Percentiles rank a stretch among this genome's conserved stretches.
Evolutionary conservation across 30 jellyfish, hydroid and myxozoan species (phyloP).

Genomic region (Aurelia sp.): DNA sequence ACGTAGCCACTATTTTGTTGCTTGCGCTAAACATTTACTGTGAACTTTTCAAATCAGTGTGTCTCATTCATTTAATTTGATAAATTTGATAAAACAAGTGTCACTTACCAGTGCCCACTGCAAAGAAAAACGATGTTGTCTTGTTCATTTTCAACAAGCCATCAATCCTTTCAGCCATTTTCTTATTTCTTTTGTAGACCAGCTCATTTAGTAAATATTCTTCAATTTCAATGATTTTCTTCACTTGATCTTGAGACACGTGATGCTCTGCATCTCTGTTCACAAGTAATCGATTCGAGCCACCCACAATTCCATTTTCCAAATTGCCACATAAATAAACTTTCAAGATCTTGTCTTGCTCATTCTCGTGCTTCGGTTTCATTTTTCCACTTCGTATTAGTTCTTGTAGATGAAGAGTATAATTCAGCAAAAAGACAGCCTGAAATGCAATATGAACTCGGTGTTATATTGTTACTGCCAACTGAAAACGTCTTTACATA

Average conservation of each 20-base stretch:
- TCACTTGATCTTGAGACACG: constrained; percentile 55
- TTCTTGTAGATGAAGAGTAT: constrained; percentile 79
- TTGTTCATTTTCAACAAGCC: constrained; percentile 38
- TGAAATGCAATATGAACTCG: not conserved
- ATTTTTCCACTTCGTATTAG: constrained; percentile 64
- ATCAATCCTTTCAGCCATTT: constrained; percentile 82
- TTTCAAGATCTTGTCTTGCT: constrained; percentile 63
- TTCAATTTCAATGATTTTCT: constrained; percentile 70
- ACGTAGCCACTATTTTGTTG: too few species aligned
- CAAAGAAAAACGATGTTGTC: constrained; percentile 52
- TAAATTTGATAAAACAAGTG: too few species aligned
- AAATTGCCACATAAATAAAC: constrained; percentile 77
- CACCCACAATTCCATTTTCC: constrained; percentile 62
- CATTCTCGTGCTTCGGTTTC: constrained; percentile 58
- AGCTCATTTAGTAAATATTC: constrained; percentile 66
- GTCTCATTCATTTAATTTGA: too few species aligned
- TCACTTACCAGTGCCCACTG: constrained; percentile 71
- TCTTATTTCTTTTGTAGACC: constrained; percentile 70
- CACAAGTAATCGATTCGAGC: constrained; percentile 54
- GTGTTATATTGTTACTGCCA: not conserved
- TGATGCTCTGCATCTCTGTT: constrained; percentile 46
- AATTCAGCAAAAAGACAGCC: constrained; percentile 78
- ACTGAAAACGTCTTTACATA: not conserved
- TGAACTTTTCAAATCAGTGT: too few species aligned
- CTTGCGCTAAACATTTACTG: too few species aligned